Percentiles rank a stretch among this genome's conserved stretches.
Conservation (phyloP, 2,888 invertebrate genomes). For the Meiosimyza decipiens region DNA sequence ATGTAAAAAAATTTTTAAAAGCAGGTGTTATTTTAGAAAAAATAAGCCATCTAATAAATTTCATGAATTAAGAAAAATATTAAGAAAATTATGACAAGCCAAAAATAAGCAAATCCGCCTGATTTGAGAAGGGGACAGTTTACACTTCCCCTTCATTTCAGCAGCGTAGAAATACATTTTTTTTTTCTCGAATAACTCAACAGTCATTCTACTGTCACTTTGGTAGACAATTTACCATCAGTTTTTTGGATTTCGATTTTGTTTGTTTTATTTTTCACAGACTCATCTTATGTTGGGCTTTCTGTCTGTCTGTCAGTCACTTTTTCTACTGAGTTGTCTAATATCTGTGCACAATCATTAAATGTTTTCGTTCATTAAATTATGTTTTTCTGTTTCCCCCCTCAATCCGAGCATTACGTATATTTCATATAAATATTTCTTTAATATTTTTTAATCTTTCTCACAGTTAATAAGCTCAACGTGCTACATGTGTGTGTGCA, state of each 20-base stretch:
- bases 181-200: background rate
- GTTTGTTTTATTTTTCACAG: background rate
- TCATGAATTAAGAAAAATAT: conserved; percentile 53
- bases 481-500: conserved; percentile 29
- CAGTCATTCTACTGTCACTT: background rate
- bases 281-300: background rate
- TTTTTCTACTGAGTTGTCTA: conserved; percentile 11
- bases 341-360: conserved; percentile 18
- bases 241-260: background rate
- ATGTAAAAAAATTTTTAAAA: too few species aligned
- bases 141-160: background rate
- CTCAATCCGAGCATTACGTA: background rate
- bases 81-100: conserved; percentile 41
- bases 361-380: conserved; percentile 28
- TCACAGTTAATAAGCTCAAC: conserved; percentile 50
- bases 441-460: conserved; percentile 46
- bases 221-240: too few species aligned
- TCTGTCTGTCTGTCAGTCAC: conserved; percentile 19
- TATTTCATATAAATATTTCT: conserved; percentile 8
- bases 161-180: background rate
- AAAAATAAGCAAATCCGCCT: conserved; percentile 1
- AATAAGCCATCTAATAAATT: conserved; percentile 49
- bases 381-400: background rate
- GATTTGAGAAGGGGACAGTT: background rate
- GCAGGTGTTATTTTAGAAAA: too few species aligned